A percentile compares a stretch with the other conserved stretches of the same genome.
Conservation (phyloP, 2,797 vertebrate species). For the Adrianichthys oophorus region DNA sequence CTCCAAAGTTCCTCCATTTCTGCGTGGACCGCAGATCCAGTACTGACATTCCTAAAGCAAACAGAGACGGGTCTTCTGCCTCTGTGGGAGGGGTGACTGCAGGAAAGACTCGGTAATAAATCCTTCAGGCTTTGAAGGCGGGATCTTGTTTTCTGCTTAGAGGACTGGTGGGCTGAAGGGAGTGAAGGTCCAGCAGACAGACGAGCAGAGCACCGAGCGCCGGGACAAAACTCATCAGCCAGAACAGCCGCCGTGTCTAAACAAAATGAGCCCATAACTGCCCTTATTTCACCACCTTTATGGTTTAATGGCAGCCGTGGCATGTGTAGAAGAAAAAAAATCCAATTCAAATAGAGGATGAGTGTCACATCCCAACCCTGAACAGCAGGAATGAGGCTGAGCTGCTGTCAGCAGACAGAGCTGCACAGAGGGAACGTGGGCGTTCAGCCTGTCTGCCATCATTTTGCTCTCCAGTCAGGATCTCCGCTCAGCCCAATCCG, state of each 20-base stretch:
- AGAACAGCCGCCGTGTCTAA: constrained; percentile 10
- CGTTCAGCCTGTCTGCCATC: constrained; percentile 11
- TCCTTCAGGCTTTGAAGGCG: constrained; percentile 50
- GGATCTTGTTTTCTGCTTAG: constrained; percentile 44
- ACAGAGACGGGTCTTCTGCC: constrained; percentile 8
- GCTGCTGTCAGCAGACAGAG: constrained; percentile 22
- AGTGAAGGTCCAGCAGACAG: constrained; percentile 19
- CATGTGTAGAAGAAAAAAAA: constrained; percentile 1
- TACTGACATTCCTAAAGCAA: constrained; percentile 15
- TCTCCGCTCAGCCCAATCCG: background rate
- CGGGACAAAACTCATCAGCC: background rate
- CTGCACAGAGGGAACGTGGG: background rate
- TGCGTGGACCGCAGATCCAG: too few species aligned
- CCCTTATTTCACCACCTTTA: constrained; percentile 8
- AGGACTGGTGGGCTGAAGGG: constrained; percentile 15
- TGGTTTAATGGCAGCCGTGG: constrained; percentile 20
- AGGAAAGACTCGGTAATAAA: constrained; percentile 61
- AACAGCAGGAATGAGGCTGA: constrained; percentile 6
- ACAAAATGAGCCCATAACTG: background rate
- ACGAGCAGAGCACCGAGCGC: constrained; percentile 6
- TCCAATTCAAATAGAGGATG: constrained; percentile 27
- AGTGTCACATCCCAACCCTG: constrained; percentile 9
- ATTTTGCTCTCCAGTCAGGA: background rate
- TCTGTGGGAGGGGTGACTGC: constrained; percentile 35
- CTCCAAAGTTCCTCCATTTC: constrained; percentile 21